phyloP scores from a whole-genome alignment of 2,113 vertebrate genomes.

The Ursus arctos region DNA sequence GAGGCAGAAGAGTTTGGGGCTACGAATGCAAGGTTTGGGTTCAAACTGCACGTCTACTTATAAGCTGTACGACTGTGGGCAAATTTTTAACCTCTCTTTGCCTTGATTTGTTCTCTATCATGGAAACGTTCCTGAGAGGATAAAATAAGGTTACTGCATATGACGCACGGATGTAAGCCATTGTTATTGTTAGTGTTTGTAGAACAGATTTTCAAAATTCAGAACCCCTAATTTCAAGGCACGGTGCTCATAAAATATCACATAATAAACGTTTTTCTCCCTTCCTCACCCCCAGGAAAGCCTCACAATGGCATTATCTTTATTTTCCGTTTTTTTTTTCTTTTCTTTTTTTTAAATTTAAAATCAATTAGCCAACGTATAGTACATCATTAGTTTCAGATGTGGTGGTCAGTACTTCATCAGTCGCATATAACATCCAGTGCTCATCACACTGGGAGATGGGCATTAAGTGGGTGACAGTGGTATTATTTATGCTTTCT shows the following conservation, averaged over 20 bases:
- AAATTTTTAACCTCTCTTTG: not conserved
- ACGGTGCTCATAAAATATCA: accelerated
- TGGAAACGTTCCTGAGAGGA: not conserved
- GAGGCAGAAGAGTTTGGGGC: not conserved
- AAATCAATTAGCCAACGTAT: too few species aligned
- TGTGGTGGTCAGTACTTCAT: too few species aligned
- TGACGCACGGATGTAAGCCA: not conserved
- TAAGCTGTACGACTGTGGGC: not conserved
- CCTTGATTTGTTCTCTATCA: not conserved
- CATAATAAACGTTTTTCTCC: accelerated
- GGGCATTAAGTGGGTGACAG: too few species aligned
- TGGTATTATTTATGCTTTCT: not conserved
- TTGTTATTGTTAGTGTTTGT: not conserved
- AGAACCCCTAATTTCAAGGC: not conserved
- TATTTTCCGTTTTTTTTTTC: too few species aligned
- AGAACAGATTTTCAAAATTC: not conserved
- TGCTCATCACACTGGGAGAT: too few species aligned
- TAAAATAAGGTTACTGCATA: not conserved
- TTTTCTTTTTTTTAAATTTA: too few species aligned
- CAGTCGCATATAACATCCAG: too few species aligned
- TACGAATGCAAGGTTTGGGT: not conserved
- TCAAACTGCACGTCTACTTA: not conserved
- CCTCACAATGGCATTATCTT: not conserved
- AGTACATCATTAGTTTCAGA: too few species aligned
- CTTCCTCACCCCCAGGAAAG: not conserved